Evolutionary conservation across 2,888 invertebrate genomes (phyloP), one percentile per base, ranked within the genome.

Genomic region (Drosophila hamatofila): DNA sequence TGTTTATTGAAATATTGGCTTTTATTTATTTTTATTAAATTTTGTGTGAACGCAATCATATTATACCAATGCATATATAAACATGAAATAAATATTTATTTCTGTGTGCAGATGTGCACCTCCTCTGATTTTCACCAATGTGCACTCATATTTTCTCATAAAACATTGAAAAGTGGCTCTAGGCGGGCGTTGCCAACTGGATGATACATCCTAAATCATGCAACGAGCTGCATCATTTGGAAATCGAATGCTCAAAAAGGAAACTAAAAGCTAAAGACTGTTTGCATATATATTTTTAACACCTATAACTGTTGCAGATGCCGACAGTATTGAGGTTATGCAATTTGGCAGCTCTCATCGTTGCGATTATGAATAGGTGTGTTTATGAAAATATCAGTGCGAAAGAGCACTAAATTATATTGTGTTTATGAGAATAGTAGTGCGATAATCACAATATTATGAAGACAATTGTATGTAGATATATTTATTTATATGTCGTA

Each of bases 21-120:
- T 21, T 9, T 21, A 51, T 21, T 9, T 14, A 2, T 14, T 30
- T 27, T 30, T 54, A 54, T 39, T 30, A 21, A 21, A 55, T 8
- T 54, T 52, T 30, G 30, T 27, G 16, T 11, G n/a, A n/a, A n/a
- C n/a, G n/a, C n/a, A n/a, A n/a, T n/a, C n/a, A n/a, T n/a, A n/a
- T n/a, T n/a, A n/a, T n/a, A n/a, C n/a, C n/a, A n/a, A 16, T 16
- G 4, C 21, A 51, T 21, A 27, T 21, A 27, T 39, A 6, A 30
- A 16, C 27, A 49, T 8, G 14, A 37, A 62, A 62, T 18, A 39
- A 9, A 39, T 39, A 41, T 64, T 41, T 64, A 39, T 42, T 60
- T 44, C 9, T n/a, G 3, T 30, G 0, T 30, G 56, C 42, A 55
- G 35, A 11, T 5, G 16, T 48, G 16, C 27, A 4, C n/a, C 16